Evolutionary conservation across 2,113 vertebrate genomes (phyloP), one percentile per base, ranked within the genome.

Genomic region (Glaucidium brasilianum): DNA sequence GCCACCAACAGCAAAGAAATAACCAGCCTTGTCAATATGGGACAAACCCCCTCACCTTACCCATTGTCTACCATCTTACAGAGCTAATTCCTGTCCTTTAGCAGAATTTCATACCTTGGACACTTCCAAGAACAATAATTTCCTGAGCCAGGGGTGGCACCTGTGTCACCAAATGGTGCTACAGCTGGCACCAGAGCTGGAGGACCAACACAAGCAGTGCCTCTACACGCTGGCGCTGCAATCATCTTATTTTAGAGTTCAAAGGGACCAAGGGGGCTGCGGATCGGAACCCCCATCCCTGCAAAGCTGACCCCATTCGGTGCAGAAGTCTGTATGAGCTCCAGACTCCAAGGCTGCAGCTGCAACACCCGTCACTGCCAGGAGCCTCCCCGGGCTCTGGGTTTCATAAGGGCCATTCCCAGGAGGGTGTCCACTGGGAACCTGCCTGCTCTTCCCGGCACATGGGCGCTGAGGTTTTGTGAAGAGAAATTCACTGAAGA

Each of bases 391-490:
- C 9, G 0, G 32, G 26, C 7, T 5, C 16, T 12, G 68, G 35
- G 14, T 7, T 29, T 69, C 21, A 9, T 11, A 9, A 7, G 26
- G 26, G 81, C 20, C 27, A 1, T n/a, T 45, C 37, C 74, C 59
- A 25, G 74, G 41, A 64, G 9, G 8, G 9, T 18, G 9, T 5
- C 47, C 60, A 20, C 10, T 11, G 69, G 90, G 39, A 32, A 81
- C 16, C 14, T 7, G 8, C 11, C 25, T 0, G 0, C 49, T 37
- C 69, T 21, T 12, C 49, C n/a, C 1, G 1, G 30, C 83, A 23
- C 11, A 1, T 1, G 22, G 47, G 8, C 3, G 1, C 67, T 55
- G 55, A 30, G 26, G 21, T 29, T 30, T 49, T 1, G 0, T 5
- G 37, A 39, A 20, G 32, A 41, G 9, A 41, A 79, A 37, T 5